These are phyloP conservation scores for Spodoptera frugiperda DNA, from an alignment of 1,140 invertebrate genomes.

Conservation along the genomic window DNA sequence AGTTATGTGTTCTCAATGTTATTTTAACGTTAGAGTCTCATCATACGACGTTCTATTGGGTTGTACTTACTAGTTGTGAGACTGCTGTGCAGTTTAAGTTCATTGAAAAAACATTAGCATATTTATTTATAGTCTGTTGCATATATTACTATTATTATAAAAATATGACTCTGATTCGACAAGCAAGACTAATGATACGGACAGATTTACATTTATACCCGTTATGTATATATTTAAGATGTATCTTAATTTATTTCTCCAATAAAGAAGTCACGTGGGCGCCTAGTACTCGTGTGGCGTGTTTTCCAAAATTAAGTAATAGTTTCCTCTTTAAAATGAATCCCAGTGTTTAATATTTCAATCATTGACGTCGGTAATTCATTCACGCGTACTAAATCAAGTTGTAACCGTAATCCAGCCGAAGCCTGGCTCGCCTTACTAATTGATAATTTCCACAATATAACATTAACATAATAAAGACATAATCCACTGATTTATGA, in stretches of 20 bases:
- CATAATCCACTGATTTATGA: conserved; percentile 47
- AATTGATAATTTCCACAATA: conserved; percentile 42
- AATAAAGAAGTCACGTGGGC: background rate
- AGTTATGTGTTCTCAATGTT: too few relatives aligned
- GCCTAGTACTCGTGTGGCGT: background rate
- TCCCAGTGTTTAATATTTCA: conserved; percentile 11
- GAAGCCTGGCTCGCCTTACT: conserved; percentile 27
- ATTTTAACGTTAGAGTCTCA: too few relatives aligned
- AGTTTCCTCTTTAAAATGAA: conserved; percentile 1
- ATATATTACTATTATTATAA: too few relatives aligned
- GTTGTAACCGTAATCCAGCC: conserved; percentile 23
- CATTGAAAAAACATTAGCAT: too few relatives aligned
- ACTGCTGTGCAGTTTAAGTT: too few relatives aligned
- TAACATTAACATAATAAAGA: conserved; percentile 49
- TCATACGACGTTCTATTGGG: too few relatives aligned
- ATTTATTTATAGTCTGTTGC: too few relatives aligned
- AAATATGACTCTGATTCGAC: too few relatives aligned
- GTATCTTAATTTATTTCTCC: background rate
- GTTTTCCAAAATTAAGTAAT: background rate
- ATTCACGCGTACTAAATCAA: conserved; percentile 26
- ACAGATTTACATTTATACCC: too few relatives aligned
- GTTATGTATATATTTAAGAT: too few relatives aligned
- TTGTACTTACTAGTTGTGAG: too few relatives aligned
- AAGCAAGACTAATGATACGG: too few relatives aligned
- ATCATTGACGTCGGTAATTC: conserved; percentile 5